These are phyloP conservation scores for Cephus pulcher DNA, from an alignment of 2,888 invertebrate species.

Conservation along the genomic window DNA sequence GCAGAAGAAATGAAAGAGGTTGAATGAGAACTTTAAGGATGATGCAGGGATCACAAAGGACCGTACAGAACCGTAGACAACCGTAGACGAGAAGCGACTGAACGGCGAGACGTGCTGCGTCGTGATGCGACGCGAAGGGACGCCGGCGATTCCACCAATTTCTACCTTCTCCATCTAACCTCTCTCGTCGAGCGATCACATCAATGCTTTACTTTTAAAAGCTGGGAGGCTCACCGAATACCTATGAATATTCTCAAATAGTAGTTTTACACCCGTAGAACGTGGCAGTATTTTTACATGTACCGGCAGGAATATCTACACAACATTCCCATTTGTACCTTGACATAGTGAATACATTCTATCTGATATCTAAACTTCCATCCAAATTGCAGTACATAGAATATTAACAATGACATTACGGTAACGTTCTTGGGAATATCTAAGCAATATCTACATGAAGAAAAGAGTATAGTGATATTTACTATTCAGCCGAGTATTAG, in stretches of 20 bases:
- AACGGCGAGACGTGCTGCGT: slow-evolving; percentile 21
- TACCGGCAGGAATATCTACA: too few species aligned
- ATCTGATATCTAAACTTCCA: too few species aligned
- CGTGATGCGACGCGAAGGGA: background rate
- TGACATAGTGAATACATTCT: too few species aligned
- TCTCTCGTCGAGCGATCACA: background rate
- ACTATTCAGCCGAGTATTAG: too few species aligned
- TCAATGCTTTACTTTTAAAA: background rate
- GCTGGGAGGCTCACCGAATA: background rate
- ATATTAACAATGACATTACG: too few species aligned
- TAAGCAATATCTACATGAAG: too few species aligned
- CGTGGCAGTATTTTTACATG: too few species aligned
- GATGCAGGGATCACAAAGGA: background rate
- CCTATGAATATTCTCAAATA: background rate
- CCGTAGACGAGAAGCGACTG: slow-evolving; percentile 24
- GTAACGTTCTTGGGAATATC: too few species aligned
- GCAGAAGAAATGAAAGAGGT: background rate
- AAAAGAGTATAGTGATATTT: too few species aligned
- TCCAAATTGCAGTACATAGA: too few species aligned
- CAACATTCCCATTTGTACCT: too few species aligned
- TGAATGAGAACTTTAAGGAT: background rate
- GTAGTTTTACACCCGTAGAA: too few species aligned
- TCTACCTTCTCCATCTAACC: background rate
- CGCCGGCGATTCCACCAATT: background rate
- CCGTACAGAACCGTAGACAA: background rate